Evolutionary conservation across 2,113 vertebrate genomes (phyloP).

Genomic region (Anhinga anhinga): DNA sequence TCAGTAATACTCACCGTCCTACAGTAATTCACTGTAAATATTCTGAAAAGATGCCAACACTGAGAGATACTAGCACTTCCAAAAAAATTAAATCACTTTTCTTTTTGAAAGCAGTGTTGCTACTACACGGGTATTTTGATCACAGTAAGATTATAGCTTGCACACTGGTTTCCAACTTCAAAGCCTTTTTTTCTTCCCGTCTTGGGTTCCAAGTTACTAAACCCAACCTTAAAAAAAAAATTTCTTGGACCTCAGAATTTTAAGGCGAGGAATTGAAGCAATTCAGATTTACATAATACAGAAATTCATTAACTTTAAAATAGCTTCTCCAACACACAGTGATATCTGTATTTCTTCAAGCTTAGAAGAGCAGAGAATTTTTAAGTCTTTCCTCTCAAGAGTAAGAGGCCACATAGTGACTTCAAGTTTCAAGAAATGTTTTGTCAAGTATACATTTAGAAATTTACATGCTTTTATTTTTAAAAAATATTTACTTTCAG

Average conservation of each 20-base stretch:
- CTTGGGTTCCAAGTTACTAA: not conserved
- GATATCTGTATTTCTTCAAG: not conserved
- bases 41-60: not conserved
- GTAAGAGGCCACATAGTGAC: not conserved
- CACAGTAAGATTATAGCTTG: not conserved
- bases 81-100: not conserved
- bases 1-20: not conserved
- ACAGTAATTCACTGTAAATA: not conserved
- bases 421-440: not conserved
- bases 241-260: not conserved
- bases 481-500: not conserved
- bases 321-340: not conserved
- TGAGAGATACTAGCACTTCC: not conserved
- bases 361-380: not conserved
- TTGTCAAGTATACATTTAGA: not conserved
- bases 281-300: not conserved
- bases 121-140: not conserved
- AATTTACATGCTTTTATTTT: not conserved
- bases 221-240: not conserved
- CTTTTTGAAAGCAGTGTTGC: not conserved
- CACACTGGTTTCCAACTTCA: not conserved
- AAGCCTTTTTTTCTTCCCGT: not conserved
- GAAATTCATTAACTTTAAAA: not conserved
- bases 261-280: not conserved
- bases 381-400: not conserved